Evolutionary conservation across 2,797 vertebrate species (phyloP).

Genomic region (Lutjanus campechanus): DNA sequence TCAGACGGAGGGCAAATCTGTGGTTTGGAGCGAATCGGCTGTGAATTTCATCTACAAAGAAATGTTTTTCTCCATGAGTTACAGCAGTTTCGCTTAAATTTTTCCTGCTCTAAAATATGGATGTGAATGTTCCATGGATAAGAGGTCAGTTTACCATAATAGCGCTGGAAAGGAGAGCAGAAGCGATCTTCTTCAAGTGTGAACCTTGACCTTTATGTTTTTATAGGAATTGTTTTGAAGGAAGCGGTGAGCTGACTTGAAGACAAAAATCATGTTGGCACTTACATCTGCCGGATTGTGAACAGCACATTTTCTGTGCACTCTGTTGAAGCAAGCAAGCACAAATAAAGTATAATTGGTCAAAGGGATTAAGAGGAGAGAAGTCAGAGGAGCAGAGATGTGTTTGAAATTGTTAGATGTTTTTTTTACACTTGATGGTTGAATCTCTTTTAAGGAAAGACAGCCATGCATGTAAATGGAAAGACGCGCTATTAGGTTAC

Average conservation of each 20-base stretch:
- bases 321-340: slow-evolving; percentile 32
- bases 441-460: slow-evolving; percentile 47
- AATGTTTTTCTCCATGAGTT: neutral
- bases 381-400: slow-evolving; percentile 25
- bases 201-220: slow-evolving; percentile 36
- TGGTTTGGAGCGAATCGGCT: neutral
- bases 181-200: slow-evolving; percentile 27
- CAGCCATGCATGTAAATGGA: slow-evolving; percentile 8
- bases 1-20: neutral
- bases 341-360: slow-evolving; percentile 57
- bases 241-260: slow-evolving; percentile 20
- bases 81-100: neutral
- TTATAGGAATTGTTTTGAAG: slow-evolving; percentile 23
- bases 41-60: neutral
- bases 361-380: slow-evolving; percentile 29
- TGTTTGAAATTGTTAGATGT: slow-evolving; percentile 47
- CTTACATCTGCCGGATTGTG: slow-evolving; percentile 53
- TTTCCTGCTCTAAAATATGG: neutral
- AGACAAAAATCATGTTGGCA: slow-evolving; percentile 44
- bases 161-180: slow-evolving; percentile 14
- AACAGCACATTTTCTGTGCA: slow-evolving; percentile 55
- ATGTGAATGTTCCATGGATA: neutral
- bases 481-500: slow-evolving; percentile 45
- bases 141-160: slow-evolving; percentile 11
- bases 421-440: slow-evolving; percentile 52